phyloP scores from a whole-genome alignment of 2,888 invertebrate genomes.

The Heliconius ismenius region DNA sequence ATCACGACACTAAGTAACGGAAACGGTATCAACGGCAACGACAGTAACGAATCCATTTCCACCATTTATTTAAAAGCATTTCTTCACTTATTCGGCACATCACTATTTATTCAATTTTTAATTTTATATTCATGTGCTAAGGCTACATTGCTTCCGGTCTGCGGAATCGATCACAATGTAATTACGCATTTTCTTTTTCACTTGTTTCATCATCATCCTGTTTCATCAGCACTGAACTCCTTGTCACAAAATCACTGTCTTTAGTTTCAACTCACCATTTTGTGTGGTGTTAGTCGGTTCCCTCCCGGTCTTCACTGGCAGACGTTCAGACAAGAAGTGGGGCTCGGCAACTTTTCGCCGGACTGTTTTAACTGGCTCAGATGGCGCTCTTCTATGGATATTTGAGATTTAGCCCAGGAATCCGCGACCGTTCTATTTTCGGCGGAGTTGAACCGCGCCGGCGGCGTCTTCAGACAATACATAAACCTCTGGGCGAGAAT shows the following conservation, averaged over 20 bases:
- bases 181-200: conserved; percentile 59
- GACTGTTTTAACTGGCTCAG: conserved; percentile 88
- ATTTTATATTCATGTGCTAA: conserved; percentile 44
- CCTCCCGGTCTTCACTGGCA: conserved; percentile 87
- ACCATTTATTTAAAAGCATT: conserved; percentile 61
- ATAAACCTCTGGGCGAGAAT: conserved; percentile 54
- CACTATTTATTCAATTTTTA: conserved; percentile 58
- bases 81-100: conserved; percentile 67
- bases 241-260: conserved; percentile 75
- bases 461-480: conserved; percentile 59
- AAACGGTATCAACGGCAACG: conserved; percentile 48
- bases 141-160: conserved; percentile 63
- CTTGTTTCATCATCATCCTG: conserved; percentile 65
- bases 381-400: conserved; percentile 86
- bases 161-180: conserved; percentile 67
- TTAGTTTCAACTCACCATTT: conserved; percentile 84
- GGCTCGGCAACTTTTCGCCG: conserved; percentile 84
- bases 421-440: conserved; percentile 81
- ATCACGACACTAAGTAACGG: conserved; percentile 54
- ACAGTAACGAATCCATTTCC: conserved; percentile 50
- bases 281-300: conserved; percentile 84
- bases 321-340: conserved; percentile 90
- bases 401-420: conserved; percentile 84
- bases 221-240: conserved; percentile 70
- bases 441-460: conserved; percentile 67